Evolutionary conservation across 2,113 vertebrate species (phyloP), one percentile per base, ranked within the genome.

Genomic region (Eulemur rufifrons): DNA sequence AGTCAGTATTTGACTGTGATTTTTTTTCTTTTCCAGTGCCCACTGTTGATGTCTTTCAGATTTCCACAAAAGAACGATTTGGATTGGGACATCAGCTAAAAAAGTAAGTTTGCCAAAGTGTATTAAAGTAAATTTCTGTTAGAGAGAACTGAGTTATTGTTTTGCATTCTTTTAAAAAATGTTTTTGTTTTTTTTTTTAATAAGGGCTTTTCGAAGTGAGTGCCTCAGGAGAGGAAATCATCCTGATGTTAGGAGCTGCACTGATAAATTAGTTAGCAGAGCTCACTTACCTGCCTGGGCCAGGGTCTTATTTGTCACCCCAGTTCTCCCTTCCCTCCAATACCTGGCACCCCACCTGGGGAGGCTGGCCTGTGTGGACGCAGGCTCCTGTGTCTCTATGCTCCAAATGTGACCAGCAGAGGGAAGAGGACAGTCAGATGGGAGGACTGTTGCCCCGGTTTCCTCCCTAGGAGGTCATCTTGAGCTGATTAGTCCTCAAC

Each of bases 1-100:
- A 9, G 56, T 80, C 27, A 77, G 7, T 17, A 4, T 87, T 47
- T 83, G 32, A 94, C 56, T 71, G 29, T 50, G 17, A 29, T 15
- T 23, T 52, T 83, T 83, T 52, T 56, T 71, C 96, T 91, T 95
- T 78, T 98, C 0, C 98, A 99, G 99, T 99, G 98, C 99, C 99
- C 97, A 99, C 99, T 77, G 99, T 99, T 96, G 99, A 99, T 98
- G 99, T 99, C 84, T 99, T 99, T 99, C 99, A 99, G 96, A 99
- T 99, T 97, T 99, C 99, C 69, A 99, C 99, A 90, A 99, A 99
- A 97, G 99, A 99, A 87, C 98, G 99, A 93, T 99, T 99, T 98
- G 99, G 99, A 66, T 98, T 99, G 93, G 99, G 99, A 97, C 99
- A 99, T 98, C 99, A 99, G 95, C 97, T 99, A 92, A 99, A 99